Evolutionary conservation across 1,140 invertebrate species (phyloP).

Genomic region (Marisa cornuarietis): DNA sequence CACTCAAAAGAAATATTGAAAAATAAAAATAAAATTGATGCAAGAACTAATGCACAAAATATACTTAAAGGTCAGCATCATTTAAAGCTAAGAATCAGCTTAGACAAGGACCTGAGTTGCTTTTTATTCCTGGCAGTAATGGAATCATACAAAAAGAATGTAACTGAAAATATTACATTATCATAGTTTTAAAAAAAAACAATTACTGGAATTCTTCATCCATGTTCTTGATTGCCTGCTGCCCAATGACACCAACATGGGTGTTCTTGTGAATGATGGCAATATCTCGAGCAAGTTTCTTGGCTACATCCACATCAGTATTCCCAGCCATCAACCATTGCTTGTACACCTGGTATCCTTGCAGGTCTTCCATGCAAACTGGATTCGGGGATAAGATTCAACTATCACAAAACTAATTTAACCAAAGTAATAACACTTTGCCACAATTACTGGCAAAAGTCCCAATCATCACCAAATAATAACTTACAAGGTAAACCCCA

Average conservation of each 20-base stretch:
- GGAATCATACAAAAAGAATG: neutral
- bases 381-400: neutral
- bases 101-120: neutral
- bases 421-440: no score
- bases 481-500: no score
- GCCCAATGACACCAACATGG: slow-evolving; percentile 36
- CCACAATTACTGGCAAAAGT: no score
- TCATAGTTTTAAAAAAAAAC: neutral
- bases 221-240: slow-evolving; percentile 25
- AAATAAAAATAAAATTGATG: no score
- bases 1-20: neutral
- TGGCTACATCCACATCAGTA: slow-evolving; percentile 23
- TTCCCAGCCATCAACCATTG: slow-evolving; percentile 36
- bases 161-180: neutral
- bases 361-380: slow-evolving; percentile 52
- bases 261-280: slow-evolving; percentile 40
- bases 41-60: no score
- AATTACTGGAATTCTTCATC: slow-evolving; percentile 38
- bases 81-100: no score
- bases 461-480: no score
- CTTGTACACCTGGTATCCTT: slow-evolving; percentile 30
- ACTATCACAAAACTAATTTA: no score
- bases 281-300: slow-evolving; percentile 38
- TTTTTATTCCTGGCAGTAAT: neutral
- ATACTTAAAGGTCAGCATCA: no score